A percentile compares a stretch with the other conserved stretches of the same genome.
phyloP scores from a whole-genome alignment of 2,888 invertebrate species.

The Invenusta paracnida region DNA sequence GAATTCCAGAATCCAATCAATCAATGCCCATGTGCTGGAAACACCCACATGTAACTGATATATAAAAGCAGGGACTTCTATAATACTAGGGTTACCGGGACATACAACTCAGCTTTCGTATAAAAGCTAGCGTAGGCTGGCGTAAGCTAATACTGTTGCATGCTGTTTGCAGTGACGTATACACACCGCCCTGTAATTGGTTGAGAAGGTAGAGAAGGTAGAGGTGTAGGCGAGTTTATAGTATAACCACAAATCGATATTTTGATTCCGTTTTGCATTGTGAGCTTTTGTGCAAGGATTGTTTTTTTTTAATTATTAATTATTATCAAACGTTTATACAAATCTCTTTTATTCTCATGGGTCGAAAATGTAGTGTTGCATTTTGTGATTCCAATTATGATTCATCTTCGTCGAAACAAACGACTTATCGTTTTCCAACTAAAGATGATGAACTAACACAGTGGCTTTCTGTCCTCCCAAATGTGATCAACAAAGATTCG shows the following conservation, averaged over 20 bases:
- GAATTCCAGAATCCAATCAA: background rate
- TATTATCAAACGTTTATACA: slow-evolving; percentile 29
- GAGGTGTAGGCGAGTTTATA: slow-evolving; percentile 21
- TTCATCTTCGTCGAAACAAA: slow-evolving; percentile 23
- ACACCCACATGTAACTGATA: too few species aligned
- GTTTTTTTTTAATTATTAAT: slow-evolving; percentile 8
- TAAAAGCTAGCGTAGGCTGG: slow-evolving; percentile 21
- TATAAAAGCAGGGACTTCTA: slow-evolving; percentile 29
- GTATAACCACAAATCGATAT: slow-evolving; percentile 29
- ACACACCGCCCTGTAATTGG: slow-evolving; percentile 22
- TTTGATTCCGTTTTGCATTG: slow-evolving; percentile 29
- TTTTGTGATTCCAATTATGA: slow-evolving; percentile 15
- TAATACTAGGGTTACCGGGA: slow-evolving; percentile 27
- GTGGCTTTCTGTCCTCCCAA: slow-evolving; percentile 20
- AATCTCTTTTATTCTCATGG: slow-evolving; percentile 28
- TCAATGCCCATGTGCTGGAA: too few species aligned
- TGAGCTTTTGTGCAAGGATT: slow-evolving; percentile 25
- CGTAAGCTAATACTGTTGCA: slow-evolving; percentile 26
- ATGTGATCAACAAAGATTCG: slow-evolving; percentile 31
- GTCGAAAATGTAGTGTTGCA: slow-evolving; percentile 31
- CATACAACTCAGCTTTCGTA: slow-evolving; percentile 22
- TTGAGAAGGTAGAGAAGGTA: background rate
- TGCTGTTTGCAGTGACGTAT: slow-evolving; percentile 18
- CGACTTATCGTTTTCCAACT: slow-evolving; percentile 15
- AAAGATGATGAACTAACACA: slow-evolving; percentile 14